Percentiles rank a stretch among this genome's conserved stretches.
Evolutionary conservation across 2,113 vertebrate species (phyloP).

Genomic region (Antechinus stuartii): DNA sequence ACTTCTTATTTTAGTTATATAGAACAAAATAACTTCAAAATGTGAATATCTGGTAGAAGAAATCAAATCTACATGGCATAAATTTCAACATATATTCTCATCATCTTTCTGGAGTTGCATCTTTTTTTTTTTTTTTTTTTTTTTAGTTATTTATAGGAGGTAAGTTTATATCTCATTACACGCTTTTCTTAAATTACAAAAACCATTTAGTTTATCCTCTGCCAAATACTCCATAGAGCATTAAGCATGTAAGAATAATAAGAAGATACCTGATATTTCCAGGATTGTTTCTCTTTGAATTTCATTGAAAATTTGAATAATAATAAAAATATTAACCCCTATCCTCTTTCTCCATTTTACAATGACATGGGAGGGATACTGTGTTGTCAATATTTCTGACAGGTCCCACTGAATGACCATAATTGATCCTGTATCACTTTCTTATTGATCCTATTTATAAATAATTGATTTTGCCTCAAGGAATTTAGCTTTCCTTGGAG

Average conservation of each 20-base stretch:
- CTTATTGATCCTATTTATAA: neutral
- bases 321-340: neutral
- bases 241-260: neutral
- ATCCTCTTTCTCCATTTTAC: neutral
- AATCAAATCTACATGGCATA: neutral
- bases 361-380: neutral
- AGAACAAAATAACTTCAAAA: neutral
- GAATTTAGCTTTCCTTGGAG: neutral
- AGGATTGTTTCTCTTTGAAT: neutral
- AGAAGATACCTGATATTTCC: neutral
- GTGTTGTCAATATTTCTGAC: neutral
- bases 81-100: neutral
- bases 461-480: neutral
- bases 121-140: neutral
- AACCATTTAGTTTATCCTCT: neutral
- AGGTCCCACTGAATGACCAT: neutral
- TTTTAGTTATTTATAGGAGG: neutral
- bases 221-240: neutral
- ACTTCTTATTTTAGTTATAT: neutral
- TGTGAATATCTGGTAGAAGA: neutral
- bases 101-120: neutral
- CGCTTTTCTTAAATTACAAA: neutral
- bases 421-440: neutral
- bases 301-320: neutral
- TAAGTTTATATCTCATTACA: neutral